These are phyloP conservation scores for Oncopeltus fasciatus DNA, from an alignment of 1,140 invertebrate genomes.

Conservation along the genomic window DNA sequence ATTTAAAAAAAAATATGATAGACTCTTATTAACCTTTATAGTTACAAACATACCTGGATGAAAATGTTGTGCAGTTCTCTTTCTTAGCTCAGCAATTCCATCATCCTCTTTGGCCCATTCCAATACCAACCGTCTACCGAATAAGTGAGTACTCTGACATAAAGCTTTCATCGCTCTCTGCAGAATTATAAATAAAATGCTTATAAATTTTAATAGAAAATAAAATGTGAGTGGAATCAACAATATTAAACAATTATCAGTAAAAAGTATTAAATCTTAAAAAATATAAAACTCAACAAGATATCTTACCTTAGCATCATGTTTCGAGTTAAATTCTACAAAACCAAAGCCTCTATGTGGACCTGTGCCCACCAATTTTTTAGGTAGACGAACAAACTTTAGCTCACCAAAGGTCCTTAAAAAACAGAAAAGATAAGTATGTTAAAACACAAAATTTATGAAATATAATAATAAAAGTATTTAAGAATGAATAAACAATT, in stretches of 20 bases:
- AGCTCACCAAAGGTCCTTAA: constrained; percentile 85
- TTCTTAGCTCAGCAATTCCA: constrained; percentile 61
- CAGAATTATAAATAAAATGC: neutral
- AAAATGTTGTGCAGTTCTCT: constrained; percentile 67
- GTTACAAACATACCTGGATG: neutral
- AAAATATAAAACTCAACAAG: constrained; percentile 7
- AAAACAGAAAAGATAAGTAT: constrained; percentile 24
- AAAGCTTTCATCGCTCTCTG: constrained; percentile 83
- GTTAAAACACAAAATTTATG: constrained; percentile 7
- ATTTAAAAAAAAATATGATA: too few species aligned
- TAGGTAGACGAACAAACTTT: constrained; percentile 79
- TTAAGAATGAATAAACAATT: neutral
- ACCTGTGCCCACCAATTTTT: constrained; percentile 66
- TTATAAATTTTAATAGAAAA: neutral
- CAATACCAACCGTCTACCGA: constrained; percentile 81
- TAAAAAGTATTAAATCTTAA: neutral
- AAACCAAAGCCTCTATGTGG: constrained; percentile 93
- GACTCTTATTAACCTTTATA: neutral
- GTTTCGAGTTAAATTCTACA: constrained; percentile 76
- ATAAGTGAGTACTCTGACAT: constrained; percentile 92
- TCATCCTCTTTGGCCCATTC: constrained; percentile 86
- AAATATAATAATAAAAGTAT: constrained; percentile 16
- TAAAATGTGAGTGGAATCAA: neutral
- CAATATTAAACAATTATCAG: too few species aligned
- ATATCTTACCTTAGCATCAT: constrained; percentile 72